Conservation (phyloP, 1,140 invertebrate genomes). For the Aleiodes sp. region DNA sequence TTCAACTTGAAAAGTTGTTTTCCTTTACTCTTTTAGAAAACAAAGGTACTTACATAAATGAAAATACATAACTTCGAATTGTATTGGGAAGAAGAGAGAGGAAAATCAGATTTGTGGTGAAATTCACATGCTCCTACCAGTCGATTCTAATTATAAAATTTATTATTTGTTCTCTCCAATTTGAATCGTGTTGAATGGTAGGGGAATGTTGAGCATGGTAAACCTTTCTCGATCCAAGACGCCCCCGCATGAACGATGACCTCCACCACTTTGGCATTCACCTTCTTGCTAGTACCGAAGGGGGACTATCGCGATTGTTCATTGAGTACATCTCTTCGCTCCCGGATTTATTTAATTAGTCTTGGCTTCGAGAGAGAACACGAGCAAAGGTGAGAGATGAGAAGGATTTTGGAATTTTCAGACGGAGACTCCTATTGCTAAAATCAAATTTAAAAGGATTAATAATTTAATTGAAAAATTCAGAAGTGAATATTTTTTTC, state of each 20-base stretch:
- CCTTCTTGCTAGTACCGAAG: slow-evolving; percentile 43
- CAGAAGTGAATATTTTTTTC: too few species aligned
- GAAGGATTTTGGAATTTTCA: background rate
- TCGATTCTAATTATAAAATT: background rate
- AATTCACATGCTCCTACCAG: too few species aligned
- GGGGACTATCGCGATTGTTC: slow-evolving; percentile 47
- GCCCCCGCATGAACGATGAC: slow-evolving; percentile 52
- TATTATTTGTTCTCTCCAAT: background rate
- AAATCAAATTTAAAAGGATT: too few species aligned
- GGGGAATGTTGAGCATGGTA: slow-evolving; percentile 34
- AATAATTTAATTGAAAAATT: too few species aligned
- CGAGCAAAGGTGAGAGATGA: background rate
- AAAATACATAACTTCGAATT: too few species aligned
- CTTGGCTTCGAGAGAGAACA: slow-evolving; percentile 44
- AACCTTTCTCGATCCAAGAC: slow-evolving; percentile 53
- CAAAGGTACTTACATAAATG: too few species aligned
- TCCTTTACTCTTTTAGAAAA: too few species aligned
- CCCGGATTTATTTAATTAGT: slow-evolving; percentile 64
- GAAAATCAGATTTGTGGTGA: too few species aligned
- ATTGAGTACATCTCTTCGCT: slow-evolving; percentile 48
- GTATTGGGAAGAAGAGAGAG: too few species aligned
- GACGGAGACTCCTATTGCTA: too few species aligned
- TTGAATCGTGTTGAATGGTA: background rate
- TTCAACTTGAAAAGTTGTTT: too few species aligned
- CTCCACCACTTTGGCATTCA: slow-evolving; percentile 42